Percentiles rank a stretch among this genome's conserved stretches.
phyloP scores from a whole-genome alignment of 2,797 vertebrate genomes.

The Urophycis tenuis region DNA sequence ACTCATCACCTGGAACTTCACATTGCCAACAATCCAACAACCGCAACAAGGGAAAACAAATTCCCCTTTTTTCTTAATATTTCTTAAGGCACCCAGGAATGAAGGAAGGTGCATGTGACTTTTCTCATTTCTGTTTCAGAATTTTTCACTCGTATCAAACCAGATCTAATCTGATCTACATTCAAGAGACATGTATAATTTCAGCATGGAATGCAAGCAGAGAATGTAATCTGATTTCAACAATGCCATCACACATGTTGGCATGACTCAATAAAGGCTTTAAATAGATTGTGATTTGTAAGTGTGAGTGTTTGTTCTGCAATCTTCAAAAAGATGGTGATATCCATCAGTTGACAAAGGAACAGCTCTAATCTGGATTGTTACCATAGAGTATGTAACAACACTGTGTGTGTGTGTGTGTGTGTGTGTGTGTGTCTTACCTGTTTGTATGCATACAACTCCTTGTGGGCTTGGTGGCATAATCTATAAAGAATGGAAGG shows the following conservation, averaged over 20 bases:
- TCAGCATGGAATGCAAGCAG: too few species aligned
- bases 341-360: neutral
- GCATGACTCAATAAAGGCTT: too few species aligned
- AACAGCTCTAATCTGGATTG: neutral
- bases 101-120: too few species aligned
- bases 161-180: too few species aligned
- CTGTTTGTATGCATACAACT: slow-evolving; percentile 99
- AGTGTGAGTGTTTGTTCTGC: neutral
- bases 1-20: slow-evolving; percentile 6
- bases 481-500: slow-evolving; percentile 75
- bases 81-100: too few species aligned
- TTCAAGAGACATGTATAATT: too few species aligned
- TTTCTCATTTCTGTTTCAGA: too few species aligned
- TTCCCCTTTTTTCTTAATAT: neutral
- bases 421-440: slow-evolving; percentile 62
- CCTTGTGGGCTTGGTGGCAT: slow-evolving; percentile 97
- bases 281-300: too few species aligned
- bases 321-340: neutral
- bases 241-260: too few species aligned
- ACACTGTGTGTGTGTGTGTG: neutral
- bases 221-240: too few species aligned
- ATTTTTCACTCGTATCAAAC: too few species aligned
- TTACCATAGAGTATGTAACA: neutral
- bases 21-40: neutral
- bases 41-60: neutral